Percentiles rank a stretch among this genome's conserved stretches.
Evolutionary conservation across 2,888 invertebrate genomes (phyloP).

Genomic region (Dolichopus griseipennis): DNA sequence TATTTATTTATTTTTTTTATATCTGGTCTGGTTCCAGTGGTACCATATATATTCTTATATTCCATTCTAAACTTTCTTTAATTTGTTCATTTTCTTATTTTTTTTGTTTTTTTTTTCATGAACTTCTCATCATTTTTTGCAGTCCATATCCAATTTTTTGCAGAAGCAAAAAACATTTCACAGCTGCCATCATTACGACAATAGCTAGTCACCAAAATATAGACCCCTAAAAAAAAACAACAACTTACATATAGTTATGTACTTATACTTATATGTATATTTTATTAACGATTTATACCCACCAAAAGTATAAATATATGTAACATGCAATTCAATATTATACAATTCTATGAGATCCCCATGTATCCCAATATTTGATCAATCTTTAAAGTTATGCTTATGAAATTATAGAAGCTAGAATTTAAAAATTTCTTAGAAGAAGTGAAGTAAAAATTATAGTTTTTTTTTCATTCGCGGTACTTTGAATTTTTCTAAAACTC

Average conservation of each 20-base stretch:
- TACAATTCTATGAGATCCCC: too few species aligned
- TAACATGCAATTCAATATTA: too few species aligned
- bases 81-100: too few species aligned
- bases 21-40: too few species aligned
- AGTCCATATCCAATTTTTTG: background rate
- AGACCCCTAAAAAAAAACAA: background rate
- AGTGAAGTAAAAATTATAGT: background rate
- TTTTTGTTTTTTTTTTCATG: too few species aligned
- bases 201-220: background rate
- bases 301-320: background rate
- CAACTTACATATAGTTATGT: background rate
- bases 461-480: background rate
- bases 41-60: too few species aligned
- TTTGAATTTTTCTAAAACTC: background rate
- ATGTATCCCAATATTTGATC: too few species aligned
- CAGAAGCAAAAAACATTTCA: slow-evolving; percentile 1
- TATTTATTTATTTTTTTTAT: too few species aligned
- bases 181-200: slow-evolving; percentile 3
- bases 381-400: too few species aligned
- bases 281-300: background rate
- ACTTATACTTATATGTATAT: background rate
- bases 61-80: too few species aligned
- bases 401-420: slow-evolving; percentile 2
- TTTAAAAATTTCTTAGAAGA: background rate
- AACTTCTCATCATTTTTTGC: too few species aligned